Base-by-base conservation (phyloP, 2,797 vertebrate species). In the Monodelphis domestica region DNA sequence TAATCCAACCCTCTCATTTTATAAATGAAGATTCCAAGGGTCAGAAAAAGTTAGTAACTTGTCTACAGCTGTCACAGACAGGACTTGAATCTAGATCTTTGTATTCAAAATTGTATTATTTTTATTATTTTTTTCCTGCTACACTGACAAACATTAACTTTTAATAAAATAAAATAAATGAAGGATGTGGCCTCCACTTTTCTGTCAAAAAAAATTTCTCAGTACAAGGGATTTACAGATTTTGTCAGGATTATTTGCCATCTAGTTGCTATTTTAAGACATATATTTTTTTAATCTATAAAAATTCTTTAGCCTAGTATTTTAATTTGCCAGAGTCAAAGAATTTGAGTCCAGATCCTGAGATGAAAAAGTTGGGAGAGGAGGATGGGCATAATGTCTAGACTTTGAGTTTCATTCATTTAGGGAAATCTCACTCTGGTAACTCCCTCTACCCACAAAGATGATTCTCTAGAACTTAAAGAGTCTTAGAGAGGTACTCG, bases 161-260 rank as follows among this genome's bases (percentile, higher is more conserved):
- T n/a, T n/a, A n/a, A n/a, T n/a, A n/a, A n/a, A n/a, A n/a, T n/a
- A n/a, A n/a, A n/a, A n/a, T n/a, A n/a, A n/a, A n/a, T n/a, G n/a
- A n/a, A n/a, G n/a, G n/a, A n/a, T n/a, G n/a, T n/a, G n/a, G n/a
- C n/a, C n/a, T n/a, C n/a, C n/a, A n/a, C n/a, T n/a, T n/a, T n/a
- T n/a, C n/a, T n/a, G n/a, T n/a, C n/a, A n/a, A n/a, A n/a, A n/a
- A n/a, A n/a, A n/a, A 63, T 6, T 91, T 55, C 90, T 97, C 91
- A 92, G 38, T 70, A 84, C 59, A 29, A 94, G 84, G 70, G 88
- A 15, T 95, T 96, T 96, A 92, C 93, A 97, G 51, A 53, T 95
- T 96, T 54, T 90, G 45, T 93, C 91, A 95, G 93, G 87, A 91
- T 94, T 96, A 97, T 97, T 97, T 90, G 55, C 89, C 38, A 84